These are phyloP conservation scores for Irena cyanogastra DNA, from an alignment of 2,113 vertebrate genomes.

Conservation along the genomic window DNA sequence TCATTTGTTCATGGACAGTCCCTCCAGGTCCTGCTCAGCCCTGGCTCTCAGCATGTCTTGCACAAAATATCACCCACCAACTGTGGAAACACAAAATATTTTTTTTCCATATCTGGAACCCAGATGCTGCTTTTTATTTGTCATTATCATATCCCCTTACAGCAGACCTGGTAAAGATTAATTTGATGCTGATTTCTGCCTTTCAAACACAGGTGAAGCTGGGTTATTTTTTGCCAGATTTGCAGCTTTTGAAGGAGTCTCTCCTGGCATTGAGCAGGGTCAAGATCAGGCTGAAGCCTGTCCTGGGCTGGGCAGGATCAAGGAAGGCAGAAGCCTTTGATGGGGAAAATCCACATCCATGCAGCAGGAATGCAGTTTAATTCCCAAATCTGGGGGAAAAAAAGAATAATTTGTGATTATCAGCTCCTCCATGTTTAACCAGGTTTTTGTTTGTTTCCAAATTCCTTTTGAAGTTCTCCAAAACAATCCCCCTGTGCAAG, in stretches of 20 bases:
- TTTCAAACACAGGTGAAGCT: background rate
- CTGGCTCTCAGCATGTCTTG: background rate
- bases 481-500: background rate
- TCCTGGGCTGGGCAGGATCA: background rate
- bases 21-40: background rate
- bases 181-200: background rate
- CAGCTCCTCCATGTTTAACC: background rate
- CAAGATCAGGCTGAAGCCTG: background rate
- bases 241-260: background rate
- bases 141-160: background rate
- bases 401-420: background rate
- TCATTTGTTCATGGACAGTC: background rate
- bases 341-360: background rate
- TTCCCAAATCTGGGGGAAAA: background rate
- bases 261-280: background rate
- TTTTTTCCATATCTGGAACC: background rate
- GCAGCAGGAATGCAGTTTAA: background rate
- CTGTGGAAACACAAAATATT: background rate
- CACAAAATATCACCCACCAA: background rate
- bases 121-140: background rate
- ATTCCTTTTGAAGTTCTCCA: conserved; percentile 33
- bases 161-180: background rate
- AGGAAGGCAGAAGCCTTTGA: background rate
- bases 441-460: conserved; percentile 1
- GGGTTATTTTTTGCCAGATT: background rate